Conservation (phyloP, 2,113 vertebrate genomes). For the Taurulus bubalis region DNA sequence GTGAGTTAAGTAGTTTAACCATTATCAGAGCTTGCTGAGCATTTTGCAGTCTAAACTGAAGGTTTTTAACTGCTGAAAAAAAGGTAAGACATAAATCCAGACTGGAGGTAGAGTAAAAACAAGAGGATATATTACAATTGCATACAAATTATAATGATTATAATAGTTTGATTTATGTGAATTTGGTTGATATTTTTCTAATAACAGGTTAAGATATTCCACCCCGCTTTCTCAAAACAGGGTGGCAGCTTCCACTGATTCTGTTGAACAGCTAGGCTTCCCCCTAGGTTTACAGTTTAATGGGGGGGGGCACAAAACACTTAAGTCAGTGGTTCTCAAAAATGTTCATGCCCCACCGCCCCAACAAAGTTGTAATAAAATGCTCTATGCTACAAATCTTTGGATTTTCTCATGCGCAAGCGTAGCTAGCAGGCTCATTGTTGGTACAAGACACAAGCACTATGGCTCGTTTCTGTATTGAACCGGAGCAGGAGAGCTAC, state of each 20-base stretch:
- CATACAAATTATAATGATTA: too few relatives aligned
- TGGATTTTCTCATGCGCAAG: too few relatives aligned
- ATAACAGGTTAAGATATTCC: constrained; percentile 22
- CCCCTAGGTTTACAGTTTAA: too few relatives aligned
- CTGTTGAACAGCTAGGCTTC: neutral
- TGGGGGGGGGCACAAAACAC: too few relatives aligned
- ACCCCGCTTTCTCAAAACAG: neutral
- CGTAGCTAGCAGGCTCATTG: too few relatives aligned
- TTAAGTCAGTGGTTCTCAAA: too few relatives aligned
- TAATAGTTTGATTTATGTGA: neutral
- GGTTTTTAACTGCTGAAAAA: neutral
- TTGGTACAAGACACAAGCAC: too few relatives aligned
- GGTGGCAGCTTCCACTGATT: neutral
- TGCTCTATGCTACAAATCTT: too few relatives aligned
- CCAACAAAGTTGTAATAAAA: too few relatives aligned
- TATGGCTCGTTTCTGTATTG: too few relatives aligned
- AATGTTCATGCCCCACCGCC: too few relatives aligned
- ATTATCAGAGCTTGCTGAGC: neutral
- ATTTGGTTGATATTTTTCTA: constrained; percentile 1
- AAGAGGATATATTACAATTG: neutral
- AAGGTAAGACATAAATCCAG: neutral
- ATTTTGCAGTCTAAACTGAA: neutral
- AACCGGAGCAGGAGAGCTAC: too few relatives aligned
- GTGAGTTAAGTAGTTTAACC: neutral
- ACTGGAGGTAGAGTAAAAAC: neutral